Percentiles rank a stretch among this genome's conserved stretches.
phyloP scores from a whole-genome alignment of 2,888 invertebrate genomes.

The Neoaliturus tenellus region DNA sequence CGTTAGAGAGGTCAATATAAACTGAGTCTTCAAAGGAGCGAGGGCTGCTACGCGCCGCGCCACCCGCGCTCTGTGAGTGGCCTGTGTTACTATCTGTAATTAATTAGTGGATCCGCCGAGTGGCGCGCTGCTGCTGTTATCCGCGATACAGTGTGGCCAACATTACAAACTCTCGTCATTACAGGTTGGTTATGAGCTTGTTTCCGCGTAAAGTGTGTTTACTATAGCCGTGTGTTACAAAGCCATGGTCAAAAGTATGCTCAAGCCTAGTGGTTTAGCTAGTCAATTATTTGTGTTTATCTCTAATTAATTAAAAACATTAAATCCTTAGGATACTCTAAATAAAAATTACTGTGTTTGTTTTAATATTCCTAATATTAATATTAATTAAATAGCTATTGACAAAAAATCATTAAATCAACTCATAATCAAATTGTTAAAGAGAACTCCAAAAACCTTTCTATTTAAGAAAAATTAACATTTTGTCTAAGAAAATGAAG shows the following conservation, averaged over 20 bases:
- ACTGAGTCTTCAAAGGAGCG: constrained; percentile 54
- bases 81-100: constrained; percentile 36
- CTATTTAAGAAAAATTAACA: too few species aligned
- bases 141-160: neutral
- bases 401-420: too few species aligned
- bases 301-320: too few species aligned
- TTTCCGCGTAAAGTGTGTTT: neutral
- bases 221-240: neutral
- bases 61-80: neutral
- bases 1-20: constrained; percentile 56
- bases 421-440: too few species aligned
- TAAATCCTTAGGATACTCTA: too few species aligned
- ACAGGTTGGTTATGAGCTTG: neutral
- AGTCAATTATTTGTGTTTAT: too few species aligned
- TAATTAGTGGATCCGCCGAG: constrained; percentile 37
- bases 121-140: constrained; percentile 19
- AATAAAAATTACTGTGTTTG: too few species aligned
- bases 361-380: too few species aligned
- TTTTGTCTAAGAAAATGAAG: too few species aligned
- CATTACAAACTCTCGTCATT: neutral
- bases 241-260: neutral
- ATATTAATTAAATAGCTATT: too few species aligned
- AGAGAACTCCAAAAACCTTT: too few species aligned
- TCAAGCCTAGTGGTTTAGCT: too few species aligned
- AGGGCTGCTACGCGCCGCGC: neutral